Base-by-base conservation (phyloP, 2,888 invertebrate species). In the Salpingus planirostris region DNA sequence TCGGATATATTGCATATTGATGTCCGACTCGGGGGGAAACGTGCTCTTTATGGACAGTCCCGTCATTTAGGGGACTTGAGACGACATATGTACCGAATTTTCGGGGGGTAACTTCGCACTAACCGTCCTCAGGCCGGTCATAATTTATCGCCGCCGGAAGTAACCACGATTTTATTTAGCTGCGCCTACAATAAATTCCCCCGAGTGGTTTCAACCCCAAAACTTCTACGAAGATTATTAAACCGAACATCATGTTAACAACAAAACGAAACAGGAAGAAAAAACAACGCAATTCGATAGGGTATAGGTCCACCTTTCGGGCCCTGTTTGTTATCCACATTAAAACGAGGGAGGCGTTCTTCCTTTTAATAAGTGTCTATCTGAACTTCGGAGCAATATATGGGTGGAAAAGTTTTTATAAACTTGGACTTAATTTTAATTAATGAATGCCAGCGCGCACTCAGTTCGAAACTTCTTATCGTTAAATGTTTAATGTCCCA, bases 1-100 rank as follows among this genome's bases (percentile, higher is more conserved):
- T 37, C 32, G 32, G 36, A 40, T 18, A n/a, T 37, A 44, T 37
- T 43, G 44, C 42, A 46, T 46, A 47, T 47, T 42, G 45, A 44
- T 47, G 46, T 49, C 47, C 42, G 44, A 44, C 46, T 46, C 45
- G 33, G 31, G n/a, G 42, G 35, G 23, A 38, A 46, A 46, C 38
- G 43, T 48, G 42, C 42, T 43, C 45, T 48, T 44, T 44, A 46
- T 49, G 35, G 41, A 41, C 40, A 41, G 33, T 43, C 43, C 29
- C 31, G 33, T 38, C 34, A 36, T 40, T 38, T 40, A 27, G 38
- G 40, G 41, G 33, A 43, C 33, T 38, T 36, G 33, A 27, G 37
- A 42, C 38, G 38, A 42, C 45, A 45, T 42, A 43, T 40, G 45
- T 38, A 37, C 29, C 21, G 23, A 36, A 38, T 41, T 34, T 40